These are phyloP conservation scores for Paedocypris micromegethes DNA, from an alignment of 2,797 vertebrate genomes.

Conservation along the genomic window DNA sequence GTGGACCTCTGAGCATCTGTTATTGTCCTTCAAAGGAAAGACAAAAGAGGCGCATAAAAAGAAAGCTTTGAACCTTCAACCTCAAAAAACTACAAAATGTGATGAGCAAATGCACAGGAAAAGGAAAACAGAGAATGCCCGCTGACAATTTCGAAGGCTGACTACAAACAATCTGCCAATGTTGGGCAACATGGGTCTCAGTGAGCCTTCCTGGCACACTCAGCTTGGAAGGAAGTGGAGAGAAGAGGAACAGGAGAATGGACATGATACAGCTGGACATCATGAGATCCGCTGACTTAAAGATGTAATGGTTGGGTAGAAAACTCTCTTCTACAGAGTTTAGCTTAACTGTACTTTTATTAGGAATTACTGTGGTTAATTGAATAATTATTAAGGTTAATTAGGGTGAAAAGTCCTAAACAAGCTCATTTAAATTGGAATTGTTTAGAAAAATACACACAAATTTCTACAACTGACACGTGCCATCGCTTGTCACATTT, in stretches of 20 bases:
- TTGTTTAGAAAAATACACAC: no score
- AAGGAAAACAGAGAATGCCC: conserved; percentile 5
- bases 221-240: conserved; percentile 42
- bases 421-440: no score
- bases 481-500: no score
- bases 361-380: no score
- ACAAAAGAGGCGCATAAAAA: conserved; percentile 24
- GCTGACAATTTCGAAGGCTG: conserved; percentile 29
- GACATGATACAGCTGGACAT: conserved; percentile 37
- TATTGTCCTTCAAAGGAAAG: conserved; percentile 44
- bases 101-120: conserved; percentile 20
- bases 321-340: not conserved
- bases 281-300: conserved; percentile 21
- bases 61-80: conserved; percentile 52
- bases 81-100: conserved; percentile 41
- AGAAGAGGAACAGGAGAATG: conserved; percentile 42
- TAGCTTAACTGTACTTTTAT: no score
- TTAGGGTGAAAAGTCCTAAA: no score
- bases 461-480: no score
- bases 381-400: no score
- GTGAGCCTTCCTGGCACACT: conserved; percentile 37
- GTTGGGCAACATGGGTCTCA: conserved; percentile 39
- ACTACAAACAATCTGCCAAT: conserved; percentile 18
- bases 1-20: conserved; percentile 51
- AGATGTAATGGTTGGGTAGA: not conserved